Evolutionary conservation across 2,113 vertebrate genomes (phyloP).

Genomic region (Cromileptes altivelis): DNA sequence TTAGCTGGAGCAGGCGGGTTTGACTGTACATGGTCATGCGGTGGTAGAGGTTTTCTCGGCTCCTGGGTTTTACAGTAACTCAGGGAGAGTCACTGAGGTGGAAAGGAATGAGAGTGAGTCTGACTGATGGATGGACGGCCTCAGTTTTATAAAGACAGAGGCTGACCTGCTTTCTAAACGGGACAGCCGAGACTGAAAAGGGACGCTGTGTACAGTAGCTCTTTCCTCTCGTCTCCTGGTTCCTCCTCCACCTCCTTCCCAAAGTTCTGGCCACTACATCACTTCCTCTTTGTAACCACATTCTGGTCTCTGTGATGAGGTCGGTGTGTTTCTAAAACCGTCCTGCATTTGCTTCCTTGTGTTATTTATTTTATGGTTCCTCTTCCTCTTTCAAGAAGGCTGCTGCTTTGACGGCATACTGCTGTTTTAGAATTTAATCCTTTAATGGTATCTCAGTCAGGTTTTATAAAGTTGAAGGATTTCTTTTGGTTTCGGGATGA

Average conservation of each 20-base stretch:
- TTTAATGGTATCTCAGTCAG: constrained; percentile 34
- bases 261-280: constrained; percentile 2
- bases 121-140: constrained; percentile 39
- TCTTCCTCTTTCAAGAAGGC: constrained; percentile 33
- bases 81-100: constrained; percentile 45
- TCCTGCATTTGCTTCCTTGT: constrained; percentile 14
- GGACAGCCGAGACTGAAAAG: background rate
- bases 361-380: constrained; percentile 41
- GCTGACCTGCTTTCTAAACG: constrained; percentile 45
- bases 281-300: constrained; percentile 63
- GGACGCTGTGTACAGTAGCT: background rate
- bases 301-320: constrained; percentile 38
- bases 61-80: constrained; percentile 58
- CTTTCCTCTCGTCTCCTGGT: background rate
- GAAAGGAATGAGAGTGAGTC: constrained; percentile 72
- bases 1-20: constrained; percentile 16
- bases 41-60: constrained; percentile 31
- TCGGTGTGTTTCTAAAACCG: constrained; percentile 24
- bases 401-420: constrained; percentile 4
- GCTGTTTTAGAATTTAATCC: constrained; percentile 9
- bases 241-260: constrained; percentile 28
- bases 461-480: background rate
- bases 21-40: constrained; percentile 57
- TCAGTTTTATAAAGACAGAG: constrained; percentile 24
- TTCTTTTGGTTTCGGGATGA: background rate